Percentiles rank a stretch among this genome's conserved stretches.
Conservation (phyloP, 2,888 invertebrate genomes). For the Ophioninae sp. region DNA sequence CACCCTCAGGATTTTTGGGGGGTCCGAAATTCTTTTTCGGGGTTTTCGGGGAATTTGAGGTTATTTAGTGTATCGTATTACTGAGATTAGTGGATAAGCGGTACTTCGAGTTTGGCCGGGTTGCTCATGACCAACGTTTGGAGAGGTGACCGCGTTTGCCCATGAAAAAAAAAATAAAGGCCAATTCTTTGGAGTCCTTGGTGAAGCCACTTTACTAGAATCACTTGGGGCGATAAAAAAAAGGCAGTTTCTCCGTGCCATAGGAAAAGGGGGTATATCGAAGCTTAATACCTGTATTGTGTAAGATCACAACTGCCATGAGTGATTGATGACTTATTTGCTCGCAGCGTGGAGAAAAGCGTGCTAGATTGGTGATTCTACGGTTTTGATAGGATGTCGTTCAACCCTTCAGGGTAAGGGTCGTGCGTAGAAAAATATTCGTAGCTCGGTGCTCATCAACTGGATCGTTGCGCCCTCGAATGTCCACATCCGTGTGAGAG, state of each 20-base stretch:
- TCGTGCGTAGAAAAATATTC: conserved; percentile 24
- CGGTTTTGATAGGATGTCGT: neutral
- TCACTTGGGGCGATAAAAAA: too few species aligned
- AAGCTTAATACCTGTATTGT: too few species aligned
- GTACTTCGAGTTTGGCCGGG: too few species aligned
- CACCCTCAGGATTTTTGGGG: neutral
- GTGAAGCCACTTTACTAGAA: too few species aligned
- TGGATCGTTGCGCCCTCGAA: conserved; percentile 53
- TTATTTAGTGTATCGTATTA: too few species aligned
- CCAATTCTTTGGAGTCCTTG: too few species aligned
- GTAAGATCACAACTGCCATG: neutral
- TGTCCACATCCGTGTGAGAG: conserved; percentile 39
- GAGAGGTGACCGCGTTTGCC: too few species aligned
- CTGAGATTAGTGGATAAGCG: too few species aligned
- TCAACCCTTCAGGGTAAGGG: conserved; percentile 1
- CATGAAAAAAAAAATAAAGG: too few species aligned
- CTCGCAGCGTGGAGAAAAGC: neutral
- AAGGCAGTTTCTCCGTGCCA: too few species aligned
- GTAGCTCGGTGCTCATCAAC: conserved; percentile 46
- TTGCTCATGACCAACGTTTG: too few species aligned
- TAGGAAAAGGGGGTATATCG: too few species aligned
- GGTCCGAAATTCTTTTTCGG: neutral
- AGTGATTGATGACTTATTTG: neutral
- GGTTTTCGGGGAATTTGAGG: neutral
- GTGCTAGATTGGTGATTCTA: neutral